Base-by-base conservation (phyloP, 2,888 invertebrate species). In the Clivina fossor region DNA sequence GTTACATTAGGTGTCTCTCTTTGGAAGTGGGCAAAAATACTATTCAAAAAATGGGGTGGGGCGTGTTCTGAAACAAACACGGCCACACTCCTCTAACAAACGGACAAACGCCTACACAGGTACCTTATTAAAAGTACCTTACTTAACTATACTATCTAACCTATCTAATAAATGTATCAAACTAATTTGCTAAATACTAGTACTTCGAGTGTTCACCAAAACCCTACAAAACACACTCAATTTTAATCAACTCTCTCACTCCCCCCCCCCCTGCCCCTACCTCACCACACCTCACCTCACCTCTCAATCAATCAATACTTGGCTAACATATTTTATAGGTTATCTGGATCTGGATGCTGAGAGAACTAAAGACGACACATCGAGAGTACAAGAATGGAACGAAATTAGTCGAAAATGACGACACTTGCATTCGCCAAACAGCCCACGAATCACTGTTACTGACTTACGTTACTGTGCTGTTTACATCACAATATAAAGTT, bases 1-100 rank as follows among this genome's bases (percentile, higher is more conserved):
- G n/a, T 72, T 73, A 72, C 41, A 71, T 71, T 72, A 68, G 69
- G 69, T 71, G 62, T 71, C 70, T 71, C 68, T 72, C 72, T 73
- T 74, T 73, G 73, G 73, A 71, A 71, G 68, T 66, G 66, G 68
- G 50, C 30, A 40, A 50, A 33, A 50, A 50, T 50, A 32, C 50
- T 50, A 19, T 50, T 50, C 40, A 38, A 15, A 15, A 38, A 33
- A n/a, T n/a, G n/a, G n/a, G n/a, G n/a, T n/a, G n/a, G n/a, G n/a
- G n/a, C n/a, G n/a, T n/a, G n/a, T n/a, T n/a, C 26, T 4, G 26
- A 24, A 24, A 7, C 26, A 24, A n/a, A n/a, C n/a, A n/a, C n/a
- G n/a, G n/a, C n/a, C n/a, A n/a, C n/a, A n/a, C n/a, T n/a, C n/a
- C n/a, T n/a, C n/a, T n/a, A n/a, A n/a, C n/a, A n/a, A n/a, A n/a